Evolutionary conservation across 92 coral and sea anemone species (phyloP).

Genomic region (Plumapathes pennacea): DNA sequence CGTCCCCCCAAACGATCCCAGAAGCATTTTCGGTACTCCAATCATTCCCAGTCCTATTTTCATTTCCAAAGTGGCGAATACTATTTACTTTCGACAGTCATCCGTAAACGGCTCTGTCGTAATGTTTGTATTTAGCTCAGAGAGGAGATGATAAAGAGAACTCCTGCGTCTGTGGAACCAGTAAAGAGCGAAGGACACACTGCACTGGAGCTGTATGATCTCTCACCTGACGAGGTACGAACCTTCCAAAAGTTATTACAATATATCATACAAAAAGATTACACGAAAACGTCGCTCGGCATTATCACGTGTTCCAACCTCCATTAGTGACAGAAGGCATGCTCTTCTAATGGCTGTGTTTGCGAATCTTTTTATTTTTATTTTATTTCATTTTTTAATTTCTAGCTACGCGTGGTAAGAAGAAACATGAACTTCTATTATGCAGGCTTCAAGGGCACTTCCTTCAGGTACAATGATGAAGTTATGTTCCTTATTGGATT

Average conservation of each 20-base stretch:
- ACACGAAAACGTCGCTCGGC: too few relatives aligned
- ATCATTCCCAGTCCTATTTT: too few relatives aligned
- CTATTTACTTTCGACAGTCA: too few relatives aligned
- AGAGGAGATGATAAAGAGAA: constrained; percentile 57
- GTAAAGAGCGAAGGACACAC: constrained; percentile 4
- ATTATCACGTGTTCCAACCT: too few relatives aligned
- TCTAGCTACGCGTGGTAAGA: constrained; percentile 74
- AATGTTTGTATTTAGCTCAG: constrained; percentile 56
- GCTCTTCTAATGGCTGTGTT: too few relatives aligned
- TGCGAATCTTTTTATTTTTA: too few relatives aligned
- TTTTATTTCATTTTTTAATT: neutral
- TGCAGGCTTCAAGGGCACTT: constrained; percentile 66
- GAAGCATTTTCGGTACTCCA: too few relatives aligned
- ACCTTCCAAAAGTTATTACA: neutral
- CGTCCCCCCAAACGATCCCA: too few relatives aligned
- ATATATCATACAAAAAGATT: neutral
- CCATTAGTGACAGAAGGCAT: too few relatives aligned
- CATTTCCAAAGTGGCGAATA: too few relatives aligned
- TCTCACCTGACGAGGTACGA: constrained; percentile 80
- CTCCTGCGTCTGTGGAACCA: constrained; percentile 22
- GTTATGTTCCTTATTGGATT: neutral
- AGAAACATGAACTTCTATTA: constrained; percentile 57
- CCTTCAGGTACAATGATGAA: constrained; percentile 67
- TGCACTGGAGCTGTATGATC: constrained; percentile 60
- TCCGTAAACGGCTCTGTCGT: too few relatives aligned